Percentiles rank a stretch among this genome's conserved stretches.
Evolutionary conservation across 1,140 invertebrate species (phyloP).

Genomic region (Bombus vancouverensis): DNA sequence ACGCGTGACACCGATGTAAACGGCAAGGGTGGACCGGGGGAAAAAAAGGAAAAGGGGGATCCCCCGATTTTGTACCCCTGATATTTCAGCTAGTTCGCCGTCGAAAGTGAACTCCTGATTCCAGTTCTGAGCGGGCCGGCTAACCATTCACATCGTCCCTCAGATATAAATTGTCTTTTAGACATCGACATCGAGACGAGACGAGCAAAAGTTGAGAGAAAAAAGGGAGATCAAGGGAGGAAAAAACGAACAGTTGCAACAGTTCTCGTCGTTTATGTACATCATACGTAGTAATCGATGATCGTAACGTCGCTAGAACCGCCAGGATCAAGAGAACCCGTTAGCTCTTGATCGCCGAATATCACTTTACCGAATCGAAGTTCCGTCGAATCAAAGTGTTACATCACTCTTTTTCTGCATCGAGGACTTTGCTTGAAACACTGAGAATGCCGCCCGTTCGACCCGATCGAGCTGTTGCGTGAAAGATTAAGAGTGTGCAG

Average conservation of each 20-base stretch:
- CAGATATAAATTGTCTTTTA: background rate
- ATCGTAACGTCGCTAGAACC: slow-evolving; percentile 1
- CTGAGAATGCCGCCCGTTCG: background rate
- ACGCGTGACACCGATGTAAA: slow-evolving; percentile 50
- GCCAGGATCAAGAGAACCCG: slow-evolving; percentile 28
- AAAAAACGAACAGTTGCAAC: background rate
- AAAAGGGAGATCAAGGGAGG: background rate
- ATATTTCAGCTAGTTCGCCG: slow-evolving; percentile 57
- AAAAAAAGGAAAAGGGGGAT: slow-evolving; percentile 69
- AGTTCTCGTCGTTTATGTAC: background rate
- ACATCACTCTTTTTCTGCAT: background rate
- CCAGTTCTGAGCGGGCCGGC: slow-evolving; percentile 77
- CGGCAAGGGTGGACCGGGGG: slow-evolving; percentile 59
- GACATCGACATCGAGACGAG: background rate
- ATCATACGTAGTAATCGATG: slow-evolving; percentile 22
- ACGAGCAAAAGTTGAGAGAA: slow-evolving; percentile 3
- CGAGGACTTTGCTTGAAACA: background rate
- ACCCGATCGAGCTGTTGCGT: slow-evolving; percentile 13
- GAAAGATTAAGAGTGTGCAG: slow-evolving; percentile 41
- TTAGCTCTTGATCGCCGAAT: background rate
- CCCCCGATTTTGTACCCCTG: slow-evolving; percentile 63
- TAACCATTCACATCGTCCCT: slow-evolving; percentile 68
- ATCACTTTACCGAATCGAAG: background rate
- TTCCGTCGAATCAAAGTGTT: background rate
- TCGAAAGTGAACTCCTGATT: slow-evolving; percentile 54